Evolutionary conservation across 2,113 vertebrate genomes (phyloP).

Genomic region (Trematocara variabile): DNA sequence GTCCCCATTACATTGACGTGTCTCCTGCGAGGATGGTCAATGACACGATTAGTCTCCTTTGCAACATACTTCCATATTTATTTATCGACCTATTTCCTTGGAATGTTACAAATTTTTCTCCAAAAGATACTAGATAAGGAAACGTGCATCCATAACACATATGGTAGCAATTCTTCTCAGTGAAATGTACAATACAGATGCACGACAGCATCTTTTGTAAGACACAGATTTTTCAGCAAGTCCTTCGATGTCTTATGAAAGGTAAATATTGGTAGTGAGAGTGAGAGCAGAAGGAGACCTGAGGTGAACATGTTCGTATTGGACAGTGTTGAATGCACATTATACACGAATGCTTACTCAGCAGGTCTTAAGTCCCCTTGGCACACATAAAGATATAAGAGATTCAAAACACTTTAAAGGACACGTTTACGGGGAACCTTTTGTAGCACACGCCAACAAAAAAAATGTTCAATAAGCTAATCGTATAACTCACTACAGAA

Average conservation of each 20-base stretch:
- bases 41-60: slow-evolving; percentile 30
- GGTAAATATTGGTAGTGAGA: not conserved
- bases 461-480: not conserved
- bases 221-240: not conserved
- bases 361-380: not conserved
- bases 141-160: not conserved
- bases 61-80: slow-evolving; percentile 27
- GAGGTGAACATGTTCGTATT: not conserved
- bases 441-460: not conserved
- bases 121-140: not conserved
- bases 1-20: not conserved
- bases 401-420: not conserved
- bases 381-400: not conserved
- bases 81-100: slow-evolving; percentile 13
- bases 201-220: not conserved
- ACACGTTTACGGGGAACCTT: not conserved
- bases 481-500: not conserved
- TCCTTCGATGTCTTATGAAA: not conserved
- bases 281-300: not conserved
- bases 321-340: not conserved
- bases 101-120: slow-evolving; percentile 17
- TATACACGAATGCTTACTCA: not conserved
- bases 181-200: not conserved
- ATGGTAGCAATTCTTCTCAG: not conserved
- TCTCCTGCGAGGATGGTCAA: slow-evolving; percentile 15